Evolutionary conservation across 1,140 invertebrate genomes (phyloP), one percentile per base, ranked within the genome.

Genomic region (Luehdorfia chinensis): DNA sequence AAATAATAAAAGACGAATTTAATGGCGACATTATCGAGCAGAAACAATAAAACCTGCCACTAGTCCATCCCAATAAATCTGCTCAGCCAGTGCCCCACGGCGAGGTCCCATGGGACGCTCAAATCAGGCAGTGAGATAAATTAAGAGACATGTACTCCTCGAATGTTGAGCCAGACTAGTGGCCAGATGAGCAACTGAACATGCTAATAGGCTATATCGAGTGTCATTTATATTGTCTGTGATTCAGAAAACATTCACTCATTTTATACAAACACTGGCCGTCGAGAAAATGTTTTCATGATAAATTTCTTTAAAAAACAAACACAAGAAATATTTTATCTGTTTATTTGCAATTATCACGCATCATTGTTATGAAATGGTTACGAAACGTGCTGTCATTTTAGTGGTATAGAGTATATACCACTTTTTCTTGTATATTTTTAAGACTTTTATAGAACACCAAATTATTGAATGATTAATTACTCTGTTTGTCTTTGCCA

Each of bases 141-240:
- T 43, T 43, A 43, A 27, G 25, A 13, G 14, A 37, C 16, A 19
- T n/a, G n/a, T n/a, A n/a, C n/a, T n/a, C n/a, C n/a, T n/a, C n/a
- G n/a, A n/a, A n/a, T n/a, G n/a, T n/a, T n/a, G n/a, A n/a, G n/a
- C n/a, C n/a, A n/a, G n/a, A n/a, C n/a, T 23, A 25, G 36, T 39
- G 36, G 36, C 36, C 19, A 21, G 36, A n/a, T n/a, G n/a, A 30
- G 28, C 39, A 43, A 43, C 39, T 30, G 39, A 11, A 43, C 30
- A 43, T 43, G 39, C 39, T 43, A 43, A 43, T 43, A 43, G 27
- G 12, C 14, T 27, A 41, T 43, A 43, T 43, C 25, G 39, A 43
- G 27, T 43, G 25, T 9, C 39, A 4, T 43, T 43, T 43, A 43
- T 27, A 43, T 43, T 43, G 39, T 43, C 39, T 43, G 8, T 43